Evolutionary conservation across 1,140 invertebrate genomes (phyloP).

Genomic region (Tenebrio molitor): DNA sequence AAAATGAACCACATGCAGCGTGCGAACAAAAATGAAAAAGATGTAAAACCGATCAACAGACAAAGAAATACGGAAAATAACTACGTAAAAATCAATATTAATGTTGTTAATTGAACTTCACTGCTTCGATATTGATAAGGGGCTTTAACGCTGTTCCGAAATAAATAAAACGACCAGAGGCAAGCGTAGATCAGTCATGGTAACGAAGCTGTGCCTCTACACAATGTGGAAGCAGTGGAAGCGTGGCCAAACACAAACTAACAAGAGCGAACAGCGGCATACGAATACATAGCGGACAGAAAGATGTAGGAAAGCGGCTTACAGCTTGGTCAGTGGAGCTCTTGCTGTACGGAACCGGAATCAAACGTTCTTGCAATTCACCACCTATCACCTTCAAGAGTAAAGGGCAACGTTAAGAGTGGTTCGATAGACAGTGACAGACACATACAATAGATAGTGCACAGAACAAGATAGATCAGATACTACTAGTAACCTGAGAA

Average conservation of each 20-base stretch:
- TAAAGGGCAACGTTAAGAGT: conserved; percentile 68
- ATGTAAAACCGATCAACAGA: conserved; percentile 53
- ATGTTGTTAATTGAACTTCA: conserved; percentile 53
- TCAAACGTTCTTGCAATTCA: conserved; percentile 99
- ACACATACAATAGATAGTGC: conserved; percentile 66
- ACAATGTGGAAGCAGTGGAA: conserved; percentile 61
- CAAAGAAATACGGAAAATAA: conserved; percentile 57
- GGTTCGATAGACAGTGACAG: conserved; percentile 65
- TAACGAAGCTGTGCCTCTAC: conserved; percentile 51
- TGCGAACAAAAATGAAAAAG: conserved; percentile 59
- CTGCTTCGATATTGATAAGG: conserved; percentile 60
- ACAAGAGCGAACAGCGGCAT: conserved; percentile 64
- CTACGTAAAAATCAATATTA: conserved; percentile 54
- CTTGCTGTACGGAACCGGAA: conserved; percentile 99
- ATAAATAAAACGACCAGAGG: conserved; percentile 36
- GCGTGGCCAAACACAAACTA: conserved; percentile 62
- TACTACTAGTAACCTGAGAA: conserved; percentile 63
- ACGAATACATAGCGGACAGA: conserved; percentile 67
- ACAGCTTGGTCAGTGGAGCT: conserved; percentile 99
- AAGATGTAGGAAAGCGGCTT: conserved; percentile 79
- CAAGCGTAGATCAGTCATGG: conserved; percentile 36
- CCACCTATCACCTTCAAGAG: conserved; percentile 98
- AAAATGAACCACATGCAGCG: conserved; percentile 56
- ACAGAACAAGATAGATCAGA: conserved; percentile 65
- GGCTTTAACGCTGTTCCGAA: conserved; percentile 21